A percentile compares a stretch with the other conserved stretches of the same genome.
Evolutionary conservation across 2,888 invertebrate species (phyloP).

Genomic region (Branchipolynoe longqiensis): DNA sequence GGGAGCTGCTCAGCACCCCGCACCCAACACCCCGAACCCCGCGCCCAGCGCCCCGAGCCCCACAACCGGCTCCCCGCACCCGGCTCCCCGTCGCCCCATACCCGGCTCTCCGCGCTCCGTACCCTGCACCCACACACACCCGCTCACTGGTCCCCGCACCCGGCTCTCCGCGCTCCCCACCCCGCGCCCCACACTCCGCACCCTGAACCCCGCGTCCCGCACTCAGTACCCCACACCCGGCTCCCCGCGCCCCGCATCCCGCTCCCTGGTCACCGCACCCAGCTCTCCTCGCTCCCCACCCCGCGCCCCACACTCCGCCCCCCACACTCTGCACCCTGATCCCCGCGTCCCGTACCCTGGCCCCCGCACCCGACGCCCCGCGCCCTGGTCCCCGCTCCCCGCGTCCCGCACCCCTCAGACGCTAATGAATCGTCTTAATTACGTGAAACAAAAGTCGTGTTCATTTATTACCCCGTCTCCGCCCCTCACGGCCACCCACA

Average conservation of each 20-base stretch:
- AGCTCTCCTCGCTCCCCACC: background rate
- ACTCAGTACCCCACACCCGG: background rate
- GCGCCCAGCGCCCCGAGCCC: background rate
- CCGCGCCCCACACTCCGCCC: slow-evolving; percentile 12
- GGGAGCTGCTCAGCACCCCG: background rate
- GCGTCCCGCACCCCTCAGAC: background rate
- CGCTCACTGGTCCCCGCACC: background rate
- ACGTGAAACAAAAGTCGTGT: slow-evolving; percentile 52
- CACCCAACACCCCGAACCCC: background rate
- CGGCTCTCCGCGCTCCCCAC: background rate
- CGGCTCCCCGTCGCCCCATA: too few species aligned
- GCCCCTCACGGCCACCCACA: background rate
- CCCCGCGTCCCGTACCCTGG: background rate
- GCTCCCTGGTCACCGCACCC: background rate
- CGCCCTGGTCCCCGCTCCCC: background rate
- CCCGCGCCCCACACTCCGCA: background rate
- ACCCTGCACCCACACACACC: too few species aligned
- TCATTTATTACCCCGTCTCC: slow-evolving; percentile 26
- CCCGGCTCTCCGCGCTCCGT: background rate
- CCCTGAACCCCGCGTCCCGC: background rate
- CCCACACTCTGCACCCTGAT: too few species aligned
- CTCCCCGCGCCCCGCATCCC: background rate
- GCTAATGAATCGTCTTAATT: slow-evolving; percentile 54
- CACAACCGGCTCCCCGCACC: too few species aligned
- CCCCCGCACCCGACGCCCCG: background rate